Conservation (phyloP, 2,113 vertebrate genomes). For the Coptodon rendalli region DNA sequence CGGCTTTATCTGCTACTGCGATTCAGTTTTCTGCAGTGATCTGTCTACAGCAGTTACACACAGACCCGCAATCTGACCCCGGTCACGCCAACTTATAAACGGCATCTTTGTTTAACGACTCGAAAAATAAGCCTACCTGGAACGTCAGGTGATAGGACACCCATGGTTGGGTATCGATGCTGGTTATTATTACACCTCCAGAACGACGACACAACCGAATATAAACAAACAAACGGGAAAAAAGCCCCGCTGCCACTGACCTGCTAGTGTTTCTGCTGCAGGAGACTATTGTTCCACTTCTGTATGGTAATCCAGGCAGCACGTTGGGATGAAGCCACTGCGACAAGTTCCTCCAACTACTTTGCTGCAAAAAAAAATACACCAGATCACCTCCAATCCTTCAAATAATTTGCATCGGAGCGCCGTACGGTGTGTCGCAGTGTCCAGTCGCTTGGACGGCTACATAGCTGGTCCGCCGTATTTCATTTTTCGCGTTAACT, state of each 20-base stretch:
- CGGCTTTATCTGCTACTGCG: background rate
- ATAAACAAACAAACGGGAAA: background rate
- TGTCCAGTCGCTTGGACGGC: background rate
- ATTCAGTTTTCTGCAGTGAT: background rate
- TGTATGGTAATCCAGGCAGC: slow-evolving; percentile 51
- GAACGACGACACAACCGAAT: background rate
- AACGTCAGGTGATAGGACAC: slow-evolving; percentile 28
- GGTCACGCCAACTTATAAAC: background rate
- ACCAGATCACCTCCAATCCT: background rate
- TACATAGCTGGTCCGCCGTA: background rate
- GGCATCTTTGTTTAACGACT: background rate
- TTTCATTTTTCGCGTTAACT: slow-evolving; percentile 2
- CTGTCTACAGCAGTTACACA: background rate
- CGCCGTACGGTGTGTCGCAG: background rate
- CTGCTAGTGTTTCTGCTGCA: slow-evolving; percentile 47
- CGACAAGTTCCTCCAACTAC: slow-evolving; percentile 66
- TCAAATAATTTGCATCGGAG: background rate
- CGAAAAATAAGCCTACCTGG: slow-evolving; percentile 31
- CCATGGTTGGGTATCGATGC: background rate
- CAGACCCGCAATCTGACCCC: background rate
- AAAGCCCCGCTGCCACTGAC: slow-evolving; percentile 29
- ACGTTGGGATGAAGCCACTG: slow-evolving; percentile 57
- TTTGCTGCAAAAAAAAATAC: slow-evolving; percentile 31
- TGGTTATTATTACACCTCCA: background rate
- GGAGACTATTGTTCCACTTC: slow-evolving; percentile 62